Conservation (phyloP, 2,888 invertebrate species). For the Drosophila mercatorum region DNA sequence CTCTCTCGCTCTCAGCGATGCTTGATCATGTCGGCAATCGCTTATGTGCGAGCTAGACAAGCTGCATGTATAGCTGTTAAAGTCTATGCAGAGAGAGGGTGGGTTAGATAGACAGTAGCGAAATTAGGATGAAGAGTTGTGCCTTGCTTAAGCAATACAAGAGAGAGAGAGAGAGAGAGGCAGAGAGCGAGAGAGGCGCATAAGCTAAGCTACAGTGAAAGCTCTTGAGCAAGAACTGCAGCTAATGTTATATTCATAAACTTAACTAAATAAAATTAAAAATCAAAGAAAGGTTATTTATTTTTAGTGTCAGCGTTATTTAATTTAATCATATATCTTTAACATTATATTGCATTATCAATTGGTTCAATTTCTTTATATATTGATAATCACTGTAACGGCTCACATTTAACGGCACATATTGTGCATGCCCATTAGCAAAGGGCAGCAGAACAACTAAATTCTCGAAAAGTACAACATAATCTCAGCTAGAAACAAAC, state of each 20-base stretch:
- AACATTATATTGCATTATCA: too few relatives aligned
- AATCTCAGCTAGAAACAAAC: conserved; percentile 39
- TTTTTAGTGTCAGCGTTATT: too few relatives aligned
- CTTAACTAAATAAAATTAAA: too few relatives aligned
- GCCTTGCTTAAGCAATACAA: background rate
- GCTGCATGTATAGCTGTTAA: background rate
- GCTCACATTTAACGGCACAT: background rate
- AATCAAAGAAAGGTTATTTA: too few relatives aligned
- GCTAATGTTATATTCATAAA: too few relatives aligned
- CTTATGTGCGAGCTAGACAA: background rate
- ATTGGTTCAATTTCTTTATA: background rate
- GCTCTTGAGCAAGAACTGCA: background rate
- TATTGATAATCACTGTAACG: background rate
- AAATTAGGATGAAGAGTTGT: conserved; percentile 1
- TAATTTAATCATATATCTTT: too few relatives aligned
- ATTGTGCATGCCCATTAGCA: background rate
- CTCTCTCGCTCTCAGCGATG: background rate
- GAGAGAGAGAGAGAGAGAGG: too few relatives aligned
- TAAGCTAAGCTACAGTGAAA: background rate
- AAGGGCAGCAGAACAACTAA: conserved; percentile 24
- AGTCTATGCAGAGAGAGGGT: background rate
- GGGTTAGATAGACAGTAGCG: too few relatives aligned
- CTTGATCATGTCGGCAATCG: background rate
- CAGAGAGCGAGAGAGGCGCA: too few relatives aligned
- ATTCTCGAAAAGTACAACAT: conserved; percentile 43